phyloP scores from a whole-genome alignment of 2,797 vertebrate species.

The Malacoctenus gilli region DNA sequence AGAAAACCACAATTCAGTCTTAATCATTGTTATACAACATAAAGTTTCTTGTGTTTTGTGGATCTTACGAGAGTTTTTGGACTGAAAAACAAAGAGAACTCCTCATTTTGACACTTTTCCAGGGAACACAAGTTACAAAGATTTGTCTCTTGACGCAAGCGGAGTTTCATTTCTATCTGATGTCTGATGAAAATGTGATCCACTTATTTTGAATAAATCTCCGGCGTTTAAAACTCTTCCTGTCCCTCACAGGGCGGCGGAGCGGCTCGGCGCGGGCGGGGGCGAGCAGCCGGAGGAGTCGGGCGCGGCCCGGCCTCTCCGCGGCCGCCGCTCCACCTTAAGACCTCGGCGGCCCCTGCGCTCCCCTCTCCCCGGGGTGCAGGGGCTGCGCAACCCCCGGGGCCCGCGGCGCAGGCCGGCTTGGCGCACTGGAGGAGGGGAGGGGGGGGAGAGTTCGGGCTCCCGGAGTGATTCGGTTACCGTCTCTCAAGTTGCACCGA shows the following conservation, averaged over 20 bases:
- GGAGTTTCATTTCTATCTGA: background rate
- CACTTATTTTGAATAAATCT: no score
- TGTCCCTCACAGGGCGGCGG: background rate
- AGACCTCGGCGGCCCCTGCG: constrained; percentile 69
- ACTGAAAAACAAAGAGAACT: no score
- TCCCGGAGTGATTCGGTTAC: constrained; percentile 40
- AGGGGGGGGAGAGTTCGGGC: constrained; percentile 40
- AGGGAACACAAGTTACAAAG: background rate
- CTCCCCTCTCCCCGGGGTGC: constrained; percentile 59
- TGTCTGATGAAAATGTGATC: background rate
- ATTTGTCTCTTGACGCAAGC: background rate
- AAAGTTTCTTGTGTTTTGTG: no score
- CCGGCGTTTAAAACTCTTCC: no score
- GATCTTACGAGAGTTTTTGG: no score
- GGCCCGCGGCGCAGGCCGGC: constrained; percentile 62
- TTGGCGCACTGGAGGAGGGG: constrained; percentile 54
- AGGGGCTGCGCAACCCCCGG: constrained; percentile 37
- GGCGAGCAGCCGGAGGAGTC: constrained; percentile 29
- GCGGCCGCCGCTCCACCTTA: constrained; percentile 69
- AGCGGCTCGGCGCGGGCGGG: constrained; percentile 27
- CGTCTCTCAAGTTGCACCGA: constrained; percentile 46
- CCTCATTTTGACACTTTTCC: no score
- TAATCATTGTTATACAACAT: background rate
- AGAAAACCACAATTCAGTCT: no score
- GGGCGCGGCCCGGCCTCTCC: constrained; percentile 25